Evolutionary conservation across 2,888 invertebrate species (phyloP).

Genomic region (Volucella inanis): DNA sequence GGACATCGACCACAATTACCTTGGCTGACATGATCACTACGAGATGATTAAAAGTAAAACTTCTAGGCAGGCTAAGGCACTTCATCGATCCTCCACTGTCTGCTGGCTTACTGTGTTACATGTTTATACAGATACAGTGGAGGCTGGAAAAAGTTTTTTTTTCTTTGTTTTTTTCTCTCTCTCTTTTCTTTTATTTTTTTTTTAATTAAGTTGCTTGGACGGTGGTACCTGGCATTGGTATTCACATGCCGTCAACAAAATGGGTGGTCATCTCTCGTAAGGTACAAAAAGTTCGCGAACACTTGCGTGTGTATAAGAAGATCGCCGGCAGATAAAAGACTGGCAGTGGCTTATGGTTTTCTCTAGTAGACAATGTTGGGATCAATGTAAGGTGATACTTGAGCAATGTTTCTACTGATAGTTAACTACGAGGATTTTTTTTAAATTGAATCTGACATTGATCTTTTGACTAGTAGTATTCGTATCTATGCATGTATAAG

Average conservation of each 20-base stretch:
- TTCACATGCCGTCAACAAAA: conserved; percentile 54
- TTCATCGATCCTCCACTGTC: neutral
- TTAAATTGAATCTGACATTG: conserved; percentile 45
- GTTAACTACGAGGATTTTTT: conserved; percentile 6
- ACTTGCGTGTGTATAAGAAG: conserved; percentile 15
- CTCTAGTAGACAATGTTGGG: conserved; percentile 26
- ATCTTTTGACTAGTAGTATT: too few relatives aligned
- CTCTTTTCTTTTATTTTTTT: too few relatives aligned
- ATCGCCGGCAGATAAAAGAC: conserved; percentile 29
- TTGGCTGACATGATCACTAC: conserved; percentile 43
- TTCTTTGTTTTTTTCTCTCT: too few relatives aligned
- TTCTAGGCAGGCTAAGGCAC: conserved; percentile 17
- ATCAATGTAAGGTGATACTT: conserved; percentile 58
- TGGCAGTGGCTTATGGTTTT: conserved; percentile 47
- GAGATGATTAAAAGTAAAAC: conserved; percentile 67
- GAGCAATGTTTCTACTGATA: conserved; percentile 24
- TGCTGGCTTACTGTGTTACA: conserved; percentile 6
- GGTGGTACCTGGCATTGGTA: conserved; percentile 13
- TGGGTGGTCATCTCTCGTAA: conserved; percentile 55
- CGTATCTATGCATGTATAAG: too few relatives aligned
- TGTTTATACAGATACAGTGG: too few relatives aligned
- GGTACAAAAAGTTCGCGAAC: neutral
- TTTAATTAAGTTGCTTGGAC: conserved; percentile 64
- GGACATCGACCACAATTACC: conserved; percentile 69
- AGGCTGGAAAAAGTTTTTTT: too few relatives aligned